phyloP scores from a whole-genome alignment of 2,888 invertebrate species.

The Litoditis marina region DNA sequence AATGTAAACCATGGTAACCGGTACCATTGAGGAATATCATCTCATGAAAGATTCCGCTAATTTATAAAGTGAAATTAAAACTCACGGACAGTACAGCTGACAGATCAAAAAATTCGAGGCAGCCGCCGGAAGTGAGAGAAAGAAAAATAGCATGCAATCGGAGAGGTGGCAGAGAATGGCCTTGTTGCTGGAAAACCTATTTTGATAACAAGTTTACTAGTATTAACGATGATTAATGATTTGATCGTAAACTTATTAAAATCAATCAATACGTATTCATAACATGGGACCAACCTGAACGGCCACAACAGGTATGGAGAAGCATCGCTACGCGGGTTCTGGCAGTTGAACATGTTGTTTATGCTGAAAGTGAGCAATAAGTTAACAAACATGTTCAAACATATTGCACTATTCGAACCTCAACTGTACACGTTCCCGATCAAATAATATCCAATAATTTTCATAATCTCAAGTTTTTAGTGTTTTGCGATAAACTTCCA shows the following conservation, averaged over 20 bases:
- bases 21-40: too few species aligned
- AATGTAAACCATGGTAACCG: too few species aligned
- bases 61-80: constrained; percentile 2
- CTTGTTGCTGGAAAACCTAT: constrained; percentile 27
- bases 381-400: background rate
- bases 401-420: too few species aligned
- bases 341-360: constrained; percentile 56
- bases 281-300: constrained; percentile 29
- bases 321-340: constrained; percentile 46
- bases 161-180: constrained; percentile 50
- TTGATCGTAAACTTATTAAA: background rate
- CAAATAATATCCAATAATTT: too few species aligned
- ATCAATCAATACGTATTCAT: background rate
- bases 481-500: too few species aligned
- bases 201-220: too few species aligned
- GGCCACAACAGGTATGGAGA: constrained; percentile 57
- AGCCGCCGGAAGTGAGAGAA: constrained; percentile 50
- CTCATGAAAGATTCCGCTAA: too few species aligned
- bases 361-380: constrained; percentile 34
- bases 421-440: too few species aligned
- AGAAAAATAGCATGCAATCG: constrained; percentile 50
- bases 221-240: too few species aligned
- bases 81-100: constrained; percentile 52
- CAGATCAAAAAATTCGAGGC: constrained; percentile 51
- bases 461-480: too few species aligned